Base-by-base conservation (phyloP, 35 echinoderm and acorn worm species). In the Apostichopus parvimensis region DNA sequence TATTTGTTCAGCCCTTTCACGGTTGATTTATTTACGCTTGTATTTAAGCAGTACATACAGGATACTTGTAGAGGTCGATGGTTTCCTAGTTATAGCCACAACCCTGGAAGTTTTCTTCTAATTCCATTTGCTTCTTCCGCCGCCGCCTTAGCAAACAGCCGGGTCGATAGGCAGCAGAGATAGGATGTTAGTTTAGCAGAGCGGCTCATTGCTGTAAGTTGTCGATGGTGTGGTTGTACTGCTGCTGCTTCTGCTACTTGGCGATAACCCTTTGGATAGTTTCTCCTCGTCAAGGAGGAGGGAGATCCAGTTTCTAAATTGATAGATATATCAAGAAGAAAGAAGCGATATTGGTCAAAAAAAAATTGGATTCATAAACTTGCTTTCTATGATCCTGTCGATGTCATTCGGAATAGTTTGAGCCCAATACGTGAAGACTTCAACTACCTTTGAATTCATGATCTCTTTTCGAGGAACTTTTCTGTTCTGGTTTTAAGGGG, bases 1-100 rank as follows among this genome's bases (percentile, higher is more conserved):
- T 84, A 84, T 84, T 84, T 84, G 81, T 84, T 84, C 81, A 84
- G 52, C 52, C 53, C 56, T 58, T 59, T 84, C 52, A n/a, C 56
- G 54, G 57, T 59, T 84, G 81, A 84, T 84, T 84, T 84, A 84
- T 84, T 84, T 84, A 84, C 54, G 57, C 56, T 11, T 8, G 34
- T 83, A 54, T 17, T 56, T 56, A 83, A 34, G 53, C 80, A 83
- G 53, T n/a, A 59, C 57, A 84, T 61, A 84, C 81, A 84, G 55
- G 53, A 20, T 57, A 84, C n/a, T 20, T 58, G 55, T 59, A 6
- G 53, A 59, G 81, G 81, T 84, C 81, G 81, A 56, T 6, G 58
- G 55, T 59, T 84, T 84, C 54, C 71, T 18, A 75, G 71, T 75
- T n/a, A 14, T 75, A 22, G 71, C 71, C 17, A 18, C 71, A 22